Percentiles rank a stretch among this genome's conserved stretches.
Conservation (phyloP, 2,888 invertebrate species). For the Netelia fuscicornis region DNA sequence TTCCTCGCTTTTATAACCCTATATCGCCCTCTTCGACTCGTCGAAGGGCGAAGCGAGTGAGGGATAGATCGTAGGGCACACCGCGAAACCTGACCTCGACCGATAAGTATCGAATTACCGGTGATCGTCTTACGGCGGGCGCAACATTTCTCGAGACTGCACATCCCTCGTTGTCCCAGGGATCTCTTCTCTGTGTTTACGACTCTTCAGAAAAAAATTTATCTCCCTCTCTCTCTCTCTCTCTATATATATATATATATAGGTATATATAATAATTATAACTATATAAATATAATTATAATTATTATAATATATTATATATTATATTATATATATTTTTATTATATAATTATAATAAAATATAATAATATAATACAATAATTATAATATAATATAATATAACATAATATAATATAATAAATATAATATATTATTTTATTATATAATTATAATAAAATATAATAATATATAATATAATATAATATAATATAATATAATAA, state of each 20-base stretch:
- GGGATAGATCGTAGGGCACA: constrained; percentile 52
- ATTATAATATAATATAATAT: too few relatives aligned
- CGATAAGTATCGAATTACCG: constrained; percentile 78
- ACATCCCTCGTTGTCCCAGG: constrained; percentile 45
- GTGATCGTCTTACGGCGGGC: constrained; percentile 76
- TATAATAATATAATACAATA: too few relatives aligned
- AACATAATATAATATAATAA: too few relatives aligned
- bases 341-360: too few relatives aligned
- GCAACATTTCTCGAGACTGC: constrained; percentile 46
- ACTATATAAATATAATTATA: too few relatives aligned
- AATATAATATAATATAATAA: too few relatives aligned
- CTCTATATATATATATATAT: background rate
- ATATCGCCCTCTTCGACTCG: constrained; percentile 14
- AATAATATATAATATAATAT: too few relatives aligned
- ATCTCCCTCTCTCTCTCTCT: background rate
- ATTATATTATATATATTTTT: too few relatives aligned
- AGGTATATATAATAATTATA: background rate
- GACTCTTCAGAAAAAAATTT: background rate
- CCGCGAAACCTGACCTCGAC: constrained; percentile 76
- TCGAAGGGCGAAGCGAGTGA: constrained; percentile 28
- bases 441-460: too few relatives aligned
- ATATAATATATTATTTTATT: too few relatives aligned
- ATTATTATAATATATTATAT: too few relatives aligned
- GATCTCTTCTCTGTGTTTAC: constrained; percentile 5
- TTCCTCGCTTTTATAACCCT: background rate